phyloP scores from a whole-genome alignment of 2,888 invertebrate species.

The Aethes cnicana region DNA sequence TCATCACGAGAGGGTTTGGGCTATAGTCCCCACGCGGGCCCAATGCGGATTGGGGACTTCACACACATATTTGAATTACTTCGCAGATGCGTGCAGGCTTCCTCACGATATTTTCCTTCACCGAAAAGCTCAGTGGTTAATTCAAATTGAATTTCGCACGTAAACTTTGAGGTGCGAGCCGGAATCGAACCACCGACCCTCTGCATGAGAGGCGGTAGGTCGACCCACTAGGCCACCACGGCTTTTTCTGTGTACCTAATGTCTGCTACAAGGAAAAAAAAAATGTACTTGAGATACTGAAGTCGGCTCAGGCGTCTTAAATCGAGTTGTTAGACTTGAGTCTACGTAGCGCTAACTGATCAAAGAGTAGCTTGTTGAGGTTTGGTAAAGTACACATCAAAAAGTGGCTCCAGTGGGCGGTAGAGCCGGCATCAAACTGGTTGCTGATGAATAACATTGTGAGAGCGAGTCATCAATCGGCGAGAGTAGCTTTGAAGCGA shows the following conservation, averaged over 20 bases:
- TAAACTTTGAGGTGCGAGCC: too few relatives aligned
- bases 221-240: too few relatives aligned
- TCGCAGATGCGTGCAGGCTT: too few relatives aligned
- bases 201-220: too few relatives aligned
- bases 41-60: too few relatives aligned
- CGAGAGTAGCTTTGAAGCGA: constrained; percentile 38
- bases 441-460: constrained; percentile 39
- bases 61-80: too few relatives aligned
- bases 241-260: constrained; percentile 18
- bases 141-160: too few relatives aligned
- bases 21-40: too few relatives aligned
- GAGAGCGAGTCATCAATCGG: constrained; percentile 43
- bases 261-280: constrained; percentile 1
- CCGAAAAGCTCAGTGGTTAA: too few relatives aligned
- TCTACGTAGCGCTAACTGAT: constrained; percentile 24
- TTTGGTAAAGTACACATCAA: constrained; percentile 22
- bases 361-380: constrained; percentile 30
- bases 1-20: too few relatives aligned
- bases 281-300: constrained; percentile 2
- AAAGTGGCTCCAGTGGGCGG: constrained; percentile 13
- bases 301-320: not conserved
- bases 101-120: too few relatives aligned
- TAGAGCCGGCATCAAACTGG: constrained; percentile 26
- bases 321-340: constrained; percentile 28
- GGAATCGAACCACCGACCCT: too few relatives aligned